Base-by-base conservation (phyloP, 2,113 vertebrate genomes). In the Struthidea cinerea region DNA sequence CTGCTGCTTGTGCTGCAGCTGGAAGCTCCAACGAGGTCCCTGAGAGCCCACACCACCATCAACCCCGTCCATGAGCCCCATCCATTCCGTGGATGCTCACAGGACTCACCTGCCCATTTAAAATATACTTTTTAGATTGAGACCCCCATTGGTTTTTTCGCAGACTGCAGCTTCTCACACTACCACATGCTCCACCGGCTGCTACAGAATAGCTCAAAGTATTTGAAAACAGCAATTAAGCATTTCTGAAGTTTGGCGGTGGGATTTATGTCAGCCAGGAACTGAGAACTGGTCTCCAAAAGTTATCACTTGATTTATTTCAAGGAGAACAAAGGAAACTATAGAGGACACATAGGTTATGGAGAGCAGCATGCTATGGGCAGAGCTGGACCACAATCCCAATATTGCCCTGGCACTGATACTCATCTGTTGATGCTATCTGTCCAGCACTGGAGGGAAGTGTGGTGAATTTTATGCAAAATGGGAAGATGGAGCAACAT, bases 31-130 rank as follows among this genome's bases (percentile, higher is more conserved):
- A 9, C 1, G 14, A 57, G 70, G 27, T 16, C 22, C 49, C 32
- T 3, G 37, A 69, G 46, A 70, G 24, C 32, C 32, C 42, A 44
- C 0, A 0, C 11, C n/a, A 82, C n/a, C n/a, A 9, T 0, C 1
- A 82, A 28, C 15, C 19, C 55, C 2, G 1, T 64, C 56, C 49
- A 7, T 1, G 2, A 73, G 16, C 11, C 28, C 68, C 2, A 2
- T 57, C 20, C 46, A 49, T 37, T 42, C 42, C 18, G 5, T 6
- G 27, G 44, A 74, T 44, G 22, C 41, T 75, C 73, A 50, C 30
- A 42, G 39, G 60, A 47, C 39, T 55, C 35, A 67, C 19, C 28
- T 55, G 10, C 14, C 10, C 8, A 44, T 69, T 64, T 57, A 32
- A 50, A 89, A 88, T 30, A 19, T 0, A 15, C 2, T 75, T 74